These are phyloP conservation scores for Rhyacophila evoluta DNA, from an alignment of 2,888 invertebrate species.

Conservation along the genomic window DNA sequence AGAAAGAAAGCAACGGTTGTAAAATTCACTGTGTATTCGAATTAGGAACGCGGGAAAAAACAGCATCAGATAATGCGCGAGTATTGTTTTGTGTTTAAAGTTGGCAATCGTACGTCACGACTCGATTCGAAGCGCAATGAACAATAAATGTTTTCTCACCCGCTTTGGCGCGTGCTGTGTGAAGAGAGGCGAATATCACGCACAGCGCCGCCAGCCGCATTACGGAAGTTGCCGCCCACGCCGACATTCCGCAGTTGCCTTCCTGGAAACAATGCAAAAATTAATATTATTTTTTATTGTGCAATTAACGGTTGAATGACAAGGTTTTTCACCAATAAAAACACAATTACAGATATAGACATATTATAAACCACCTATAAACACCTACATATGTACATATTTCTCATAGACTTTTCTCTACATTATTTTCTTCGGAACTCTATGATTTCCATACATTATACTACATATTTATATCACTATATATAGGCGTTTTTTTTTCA, in stretches of 20 bases:
- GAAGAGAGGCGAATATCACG: conserved; percentile 49
- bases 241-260: conserved; percentile 47
- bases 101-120: conserved; percentile 10
- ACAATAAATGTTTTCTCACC: conserved; percentile 40
- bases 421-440: too few species aligned
- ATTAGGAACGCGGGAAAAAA: conserved; percentile 24
- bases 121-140: conserved; percentile 23
- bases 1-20: not conserved
- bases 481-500: too few species aligned
- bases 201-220: conserved; percentile 49
- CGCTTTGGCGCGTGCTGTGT: conserved; percentile 49
- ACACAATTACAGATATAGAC: not conserved
- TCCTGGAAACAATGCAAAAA: conserved; percentile 46
- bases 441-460: too few species aligned
- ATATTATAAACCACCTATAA: too few species aligned
- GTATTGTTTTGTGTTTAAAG: conserved; percentile 16
- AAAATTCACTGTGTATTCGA: not conserved
- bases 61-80: conserved; percentile 9
- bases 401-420: too few species aligned
- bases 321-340: not conserved
- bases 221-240: conserved; percentile 46
- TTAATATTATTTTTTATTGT: not conserved
- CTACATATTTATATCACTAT: too few species aligned
- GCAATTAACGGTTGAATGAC: not conserved
- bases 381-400: too few species aligned